Percentiles rank a stretch among this genome's conserved stretches.
Evolutionary conservation across 2,888 invertebrate species (phyloP).

Genomic region (Cataglyphis livida): DNA sequence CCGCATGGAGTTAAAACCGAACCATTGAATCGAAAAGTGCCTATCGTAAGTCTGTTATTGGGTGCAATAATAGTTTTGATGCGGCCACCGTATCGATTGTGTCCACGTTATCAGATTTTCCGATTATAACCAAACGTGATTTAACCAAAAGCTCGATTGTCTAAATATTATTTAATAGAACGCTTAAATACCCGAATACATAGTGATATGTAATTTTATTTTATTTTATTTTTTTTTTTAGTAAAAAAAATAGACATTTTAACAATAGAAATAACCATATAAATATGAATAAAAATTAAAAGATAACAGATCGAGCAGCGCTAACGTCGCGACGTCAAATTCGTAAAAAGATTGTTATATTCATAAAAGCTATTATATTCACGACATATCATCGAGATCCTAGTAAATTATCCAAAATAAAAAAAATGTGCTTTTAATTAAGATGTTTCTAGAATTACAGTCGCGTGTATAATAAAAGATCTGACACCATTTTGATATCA

Average conservation of each 20-base stretch:
- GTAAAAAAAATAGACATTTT: background rate
- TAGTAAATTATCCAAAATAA: too few species aligned
- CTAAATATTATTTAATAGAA: background rate
- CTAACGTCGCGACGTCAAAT: too few species aligned
- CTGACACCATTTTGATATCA: background rate
- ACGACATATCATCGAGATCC: too few species aligned
- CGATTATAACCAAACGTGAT: background rate
- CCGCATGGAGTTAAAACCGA: slow-evolving; percentile 17
- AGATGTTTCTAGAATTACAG: background rate
- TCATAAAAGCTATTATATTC: too few species aligned
- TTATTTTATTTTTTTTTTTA: background rate
- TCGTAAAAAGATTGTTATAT: too few species aligned
- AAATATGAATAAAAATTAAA: background rate
- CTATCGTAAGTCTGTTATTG: background rate
- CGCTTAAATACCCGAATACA: background rate
- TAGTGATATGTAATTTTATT: background rate
- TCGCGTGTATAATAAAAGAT: background rate
- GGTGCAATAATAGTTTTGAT: background rate
- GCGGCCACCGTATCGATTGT: background rate
- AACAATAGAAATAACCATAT: background rate
- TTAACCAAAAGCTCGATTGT: background rate
- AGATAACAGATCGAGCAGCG: background rate
- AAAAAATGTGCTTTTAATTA: too few species aligned
- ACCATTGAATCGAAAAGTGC: background rate
- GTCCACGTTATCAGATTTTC: background rate